Conservation (phyloP, 2,888 invertebrate species). For the Drosophila hawaiiensis region DNA sequence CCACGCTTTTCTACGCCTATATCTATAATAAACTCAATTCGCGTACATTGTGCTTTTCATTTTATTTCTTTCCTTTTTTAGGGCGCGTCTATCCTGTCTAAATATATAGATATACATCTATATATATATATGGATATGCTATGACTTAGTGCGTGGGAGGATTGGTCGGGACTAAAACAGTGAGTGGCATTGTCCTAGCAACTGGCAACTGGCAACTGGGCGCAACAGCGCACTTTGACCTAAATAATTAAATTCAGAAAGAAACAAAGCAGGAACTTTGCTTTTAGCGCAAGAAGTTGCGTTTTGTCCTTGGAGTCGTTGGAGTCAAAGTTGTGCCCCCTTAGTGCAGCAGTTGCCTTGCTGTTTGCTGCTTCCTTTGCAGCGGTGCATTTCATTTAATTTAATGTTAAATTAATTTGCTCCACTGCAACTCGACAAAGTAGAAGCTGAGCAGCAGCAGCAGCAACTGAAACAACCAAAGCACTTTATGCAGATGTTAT, state of each 20-base stretch:
- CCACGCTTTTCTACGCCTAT: conserved; percentile 19
- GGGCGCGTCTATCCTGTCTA: neutral
- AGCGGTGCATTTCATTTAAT: conserved; percentile 70
- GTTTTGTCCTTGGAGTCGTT: conserved; percentile 44
- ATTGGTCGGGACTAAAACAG: conserved; percentile 16
- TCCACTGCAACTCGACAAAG: conserved; percentile 41
- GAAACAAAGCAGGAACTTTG: conserved; percentile 48
- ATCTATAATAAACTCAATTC: conserved; percentile 68
- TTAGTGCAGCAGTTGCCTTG: conserved; percentile 32
- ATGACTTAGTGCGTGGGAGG: conserved; percentile 2
- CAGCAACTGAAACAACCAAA: conserved; percentile 45
- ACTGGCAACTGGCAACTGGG: conserved; percentile 53
- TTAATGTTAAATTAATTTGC: conserved; percentile 78
- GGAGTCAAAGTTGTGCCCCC: conserved; percentile 41
- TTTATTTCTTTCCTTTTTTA: conserved; percentile 15
- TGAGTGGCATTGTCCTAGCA: conserved; percentile 67
- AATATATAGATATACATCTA: neutral
- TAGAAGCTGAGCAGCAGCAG: conserved; percentile 11
- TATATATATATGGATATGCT: neutral
- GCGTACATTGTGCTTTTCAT: conserved; percentile 51
- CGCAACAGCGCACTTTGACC: conserved; percentile 71
- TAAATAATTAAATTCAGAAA: conserved; percentile 76
- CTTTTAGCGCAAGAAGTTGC: conserved; percentile 49
- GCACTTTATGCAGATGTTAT: conserved; percentile 66
- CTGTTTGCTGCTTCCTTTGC: conserved; percentile 18